Base-by-base conservation (phyloP, 2,888 invertebrate genomes). In the Mythimna loreyi region DNA sequence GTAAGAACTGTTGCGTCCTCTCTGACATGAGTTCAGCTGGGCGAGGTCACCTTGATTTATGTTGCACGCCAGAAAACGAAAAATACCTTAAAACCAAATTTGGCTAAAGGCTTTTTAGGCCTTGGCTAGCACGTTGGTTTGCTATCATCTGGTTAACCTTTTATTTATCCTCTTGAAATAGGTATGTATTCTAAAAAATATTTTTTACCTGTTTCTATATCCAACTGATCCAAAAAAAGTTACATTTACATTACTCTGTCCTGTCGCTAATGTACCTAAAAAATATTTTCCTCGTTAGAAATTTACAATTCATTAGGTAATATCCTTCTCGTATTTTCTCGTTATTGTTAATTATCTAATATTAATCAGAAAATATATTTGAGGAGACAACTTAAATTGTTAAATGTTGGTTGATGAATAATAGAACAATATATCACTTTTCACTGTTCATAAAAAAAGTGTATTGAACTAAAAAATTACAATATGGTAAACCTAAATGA, bases 331-430 rank as follows among this genome's bases (percentile, higher is more conserved):
- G 19, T 45, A 55, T 55, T 55, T 50, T 23, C 25, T 50, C 25
- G 25, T 25, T 50, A 50, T 16, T 50, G 11, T 21, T 30, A 55
- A 50, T 58, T 43, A 23, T 52, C 16, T 57, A 23, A 21, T 28
- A 69, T 61, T 69, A 25, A 75, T 68, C 33, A 60, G 36, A 11
- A 23, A 13, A 61, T 23, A 9, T 30, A 45, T 70, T n/a, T 4
- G 1, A 43, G n/a, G 9, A 7, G 25, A 70, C 40, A 13, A 33
- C 40, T 43, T n/a, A 30, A 36, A 28, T 40, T 23, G 3, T 30
- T 65, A 49, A 52, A 40, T 28, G 21, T 63, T 62, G 21, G 1
- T 21, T 47, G 30, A 43, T 40, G 23, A 30, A 65, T 40, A 64
- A 30, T 16, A 36, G 36, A 11, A 36, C 11, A 36, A 16, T 40